These are phyloP conservation scores for Tenthredo scrophulariae DNA, from an alignment of 2,888 invertebrate genomes.

Conservation along the genomic window DNA sequence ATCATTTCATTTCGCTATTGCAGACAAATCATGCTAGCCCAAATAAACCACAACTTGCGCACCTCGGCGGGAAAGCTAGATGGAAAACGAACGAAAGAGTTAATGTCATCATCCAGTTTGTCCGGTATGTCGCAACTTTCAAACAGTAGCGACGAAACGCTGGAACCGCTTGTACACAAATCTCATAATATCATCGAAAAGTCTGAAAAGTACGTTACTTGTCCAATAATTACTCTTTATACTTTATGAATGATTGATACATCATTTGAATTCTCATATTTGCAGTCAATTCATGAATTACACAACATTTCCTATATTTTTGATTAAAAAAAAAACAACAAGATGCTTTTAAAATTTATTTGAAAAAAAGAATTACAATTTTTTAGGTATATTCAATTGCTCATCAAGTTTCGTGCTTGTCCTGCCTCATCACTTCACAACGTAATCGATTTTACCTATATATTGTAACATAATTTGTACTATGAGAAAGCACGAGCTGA, in stretches of 20 bases:
- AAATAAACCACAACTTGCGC: slow-evolving; percentile 65
- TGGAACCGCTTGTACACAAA: slow-evolving; percentile 74
- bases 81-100: slow-evolving; percentile 74
- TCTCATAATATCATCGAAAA: slow-evolving; percentile 70
- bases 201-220: slow-evolving; percentile 68
- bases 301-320: not conserved
- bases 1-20: slow-evolving; percentile 33
- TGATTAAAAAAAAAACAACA: not conserved
- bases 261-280: not conserved
- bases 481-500: too few relatives aligned
- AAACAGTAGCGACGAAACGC: slow-evolving; percentile 75
- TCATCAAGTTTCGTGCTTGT: not conserved
- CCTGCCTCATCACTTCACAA: not conserved
- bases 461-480: too few relatives aligned
- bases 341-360: not conserved
- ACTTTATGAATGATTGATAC: not conserved
- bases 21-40: slow-evolving; percentile 71
- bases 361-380: too few relatives aligned
- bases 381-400: not conserved
- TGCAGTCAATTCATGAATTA: not conserved
- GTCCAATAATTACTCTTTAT: not conserved
- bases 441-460: too few relatives aligned
- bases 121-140: slow-evolving; percentile 77
- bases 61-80: slow-evolving; percentile 69
- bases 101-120: slow-evolving; percentile 76